These are phyloP conservation scores for Lucilia sericata DNA, from an alignment of 1,140 invertebrate species.

Conservation along the genomic window DNA sequence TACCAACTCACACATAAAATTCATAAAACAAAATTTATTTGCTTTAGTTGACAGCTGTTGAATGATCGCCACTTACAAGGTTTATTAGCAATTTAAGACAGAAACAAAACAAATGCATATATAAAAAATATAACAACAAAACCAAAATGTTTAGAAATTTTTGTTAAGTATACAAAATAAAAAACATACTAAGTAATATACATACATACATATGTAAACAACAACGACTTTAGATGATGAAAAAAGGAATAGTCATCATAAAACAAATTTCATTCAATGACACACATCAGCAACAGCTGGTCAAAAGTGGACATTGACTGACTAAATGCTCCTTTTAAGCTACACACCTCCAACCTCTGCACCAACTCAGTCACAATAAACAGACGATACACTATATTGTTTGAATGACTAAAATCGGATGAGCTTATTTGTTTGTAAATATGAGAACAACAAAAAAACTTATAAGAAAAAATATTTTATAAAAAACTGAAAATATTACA, in stretches of 20 bases:
- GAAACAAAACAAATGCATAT: background rate
- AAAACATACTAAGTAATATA: too few species aligned
- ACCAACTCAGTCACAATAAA: background rate
- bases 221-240: background rate
- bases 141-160: conserved; percentile 20
- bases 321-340: background rate
- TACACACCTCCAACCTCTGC: background rate
- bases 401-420: background rate
- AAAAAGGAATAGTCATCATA: conserved; percentile 40
- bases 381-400: background rate
- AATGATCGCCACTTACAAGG: conserved; percentile 41
- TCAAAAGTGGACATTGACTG: conserved; percentile 38
- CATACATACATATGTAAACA: conserved; percentile 9
- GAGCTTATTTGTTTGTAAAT: conserved; percentile 32
- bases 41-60: conserved; percentile 41
- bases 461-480: background rate
- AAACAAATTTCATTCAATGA: conserved; percentile 42
- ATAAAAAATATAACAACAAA: conserved; percentile 9
- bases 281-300: conserved; percentile 43
- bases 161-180: background rate
- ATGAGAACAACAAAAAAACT: background rate
- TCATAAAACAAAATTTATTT: conserved; percentile 31
- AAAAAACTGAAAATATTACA: too few species aligned
- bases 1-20: background rate
- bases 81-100: conserved; percentile 41